Conservation (phyloP, 2,888 invertebrate species). For the Agapostemon virescens region DNA sequence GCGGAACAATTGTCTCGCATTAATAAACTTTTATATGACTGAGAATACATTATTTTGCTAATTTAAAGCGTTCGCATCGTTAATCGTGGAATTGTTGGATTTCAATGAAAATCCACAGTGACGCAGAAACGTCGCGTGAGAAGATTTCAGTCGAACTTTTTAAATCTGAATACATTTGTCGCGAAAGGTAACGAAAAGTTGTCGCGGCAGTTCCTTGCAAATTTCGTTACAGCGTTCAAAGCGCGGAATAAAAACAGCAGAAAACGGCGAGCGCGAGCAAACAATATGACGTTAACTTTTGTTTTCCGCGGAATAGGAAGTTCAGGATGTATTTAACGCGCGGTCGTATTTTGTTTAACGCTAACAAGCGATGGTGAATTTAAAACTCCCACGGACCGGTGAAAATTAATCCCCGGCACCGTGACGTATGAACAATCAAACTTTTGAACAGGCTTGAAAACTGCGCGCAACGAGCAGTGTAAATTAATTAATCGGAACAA, state of each 20-base stretch:
- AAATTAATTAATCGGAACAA: slow-evolving; percentile 28
- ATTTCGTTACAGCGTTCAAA: too few species aligned
- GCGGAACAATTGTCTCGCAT: not conserved
- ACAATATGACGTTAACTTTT: slow-evolving; percentile 17
- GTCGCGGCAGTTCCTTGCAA: not conserved
- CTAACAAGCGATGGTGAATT: slow-evolving; percentile 2
- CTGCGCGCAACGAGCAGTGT: not conserved
- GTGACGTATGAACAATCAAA: slow-evolving; percentile 20
- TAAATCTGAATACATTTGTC: not conserved
- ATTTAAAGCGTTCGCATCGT: not conserved
- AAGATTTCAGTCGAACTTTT: not conserved
- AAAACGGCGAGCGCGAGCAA: slow-evolving; percentile 16
- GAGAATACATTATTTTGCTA: too few species aligned
- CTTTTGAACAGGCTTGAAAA: slow-evolving; percentile 20
- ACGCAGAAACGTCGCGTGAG: not conserved
- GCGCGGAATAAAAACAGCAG: not conserved
- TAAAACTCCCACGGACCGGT: slow-evolving; percentile 7
- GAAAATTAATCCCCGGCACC: slow-evolving; percentile 2
- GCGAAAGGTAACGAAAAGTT: not conserved
- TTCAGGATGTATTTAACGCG: not conserved
- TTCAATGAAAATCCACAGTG: not conserved
- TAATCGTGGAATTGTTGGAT: not conserved
- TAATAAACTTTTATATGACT: not conserved
- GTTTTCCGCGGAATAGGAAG: slow-evolving; percentile 15
- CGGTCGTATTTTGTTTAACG: not conserved